A percentile compares a stretch with the other conserved stretches of the same genome.
phyloP scores from a whole-genome alignment of 2,797 vertebrate species.

The Vultur gryphus region DNA sequence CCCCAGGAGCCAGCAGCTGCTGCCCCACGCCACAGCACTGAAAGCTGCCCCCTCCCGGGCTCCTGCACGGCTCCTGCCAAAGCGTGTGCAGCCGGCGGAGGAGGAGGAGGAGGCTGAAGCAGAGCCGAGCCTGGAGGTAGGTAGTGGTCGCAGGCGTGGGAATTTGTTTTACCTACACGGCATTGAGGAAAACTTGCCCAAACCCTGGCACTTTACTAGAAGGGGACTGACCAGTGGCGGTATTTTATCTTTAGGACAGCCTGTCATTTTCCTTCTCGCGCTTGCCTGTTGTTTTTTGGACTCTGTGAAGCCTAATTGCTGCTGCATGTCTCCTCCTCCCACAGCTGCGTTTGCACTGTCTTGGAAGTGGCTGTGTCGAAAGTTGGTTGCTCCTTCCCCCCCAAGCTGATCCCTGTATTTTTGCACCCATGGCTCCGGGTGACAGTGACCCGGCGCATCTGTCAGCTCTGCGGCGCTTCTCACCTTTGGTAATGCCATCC shows the following conservation, averaged over 20 bases:
- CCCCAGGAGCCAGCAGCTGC: not conserved
- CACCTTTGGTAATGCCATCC: not conserved
- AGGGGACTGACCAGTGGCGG: fast-evolving
- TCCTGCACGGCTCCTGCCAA: not conserved
- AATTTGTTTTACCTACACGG: not conserved
- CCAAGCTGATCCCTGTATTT: not conserved
- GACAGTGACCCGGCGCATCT: not conserved
- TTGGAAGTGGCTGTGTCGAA: not conserved
- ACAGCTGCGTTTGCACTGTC: not conserved
- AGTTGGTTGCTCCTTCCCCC: not conserved
- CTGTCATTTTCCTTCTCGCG: not conserved
- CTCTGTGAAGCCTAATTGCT: not conserved
- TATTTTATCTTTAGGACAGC: not conserved
- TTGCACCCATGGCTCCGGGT: not conserved
- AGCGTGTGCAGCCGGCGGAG: fast-evolving
- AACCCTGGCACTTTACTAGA: not conserved
- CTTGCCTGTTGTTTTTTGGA: not conserved
- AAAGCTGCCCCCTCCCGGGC: not conserved
- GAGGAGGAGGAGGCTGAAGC: not conserved
- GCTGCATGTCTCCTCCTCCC: not conserved
- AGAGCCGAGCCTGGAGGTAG: not conserved
- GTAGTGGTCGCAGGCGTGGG: not conserved
- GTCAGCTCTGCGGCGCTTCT: not conserved
- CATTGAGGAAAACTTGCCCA: not conserved
- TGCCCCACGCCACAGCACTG: fast-evolving